These are phyloP conservation scores for Euzetes globulus DNA, from an alignment of 2,888 invertebrate genomes.

Conservation along the genomic window DNA sequence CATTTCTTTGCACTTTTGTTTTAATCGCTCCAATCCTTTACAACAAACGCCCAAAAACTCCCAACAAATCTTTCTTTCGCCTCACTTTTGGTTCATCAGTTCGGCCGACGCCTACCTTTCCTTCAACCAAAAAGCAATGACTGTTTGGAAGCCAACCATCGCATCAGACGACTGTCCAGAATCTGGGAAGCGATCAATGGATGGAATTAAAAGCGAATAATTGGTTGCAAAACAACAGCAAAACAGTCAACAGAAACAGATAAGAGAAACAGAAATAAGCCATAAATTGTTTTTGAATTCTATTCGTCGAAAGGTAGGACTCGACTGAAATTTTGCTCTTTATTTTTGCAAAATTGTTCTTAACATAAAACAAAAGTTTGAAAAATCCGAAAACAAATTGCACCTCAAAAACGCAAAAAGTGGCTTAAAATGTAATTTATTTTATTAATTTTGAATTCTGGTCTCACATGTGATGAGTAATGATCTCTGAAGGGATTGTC, in stretches of 20 bases:
- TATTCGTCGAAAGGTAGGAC: constrained; percentile 8
- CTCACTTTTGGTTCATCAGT: not conserved
- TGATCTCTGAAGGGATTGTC: constrained; percentile 19
- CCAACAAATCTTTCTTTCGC: not conserved
- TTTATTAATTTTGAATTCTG: constrained; percentile 4
- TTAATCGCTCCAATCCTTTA: not conserved
- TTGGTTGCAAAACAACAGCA: not conserved
- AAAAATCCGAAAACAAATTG: not conserved
- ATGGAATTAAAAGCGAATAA: not conserved
- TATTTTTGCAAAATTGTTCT: not conserved
- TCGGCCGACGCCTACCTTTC: constrained; percentile 20
- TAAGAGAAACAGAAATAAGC: not conserved
- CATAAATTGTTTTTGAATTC: not conserved
- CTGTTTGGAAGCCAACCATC: not conserved
- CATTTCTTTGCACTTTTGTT: not conserved
- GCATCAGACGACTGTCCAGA: too few relatives aligned
- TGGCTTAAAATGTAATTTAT: constrained; percentile 29
- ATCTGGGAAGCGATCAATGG: not conserved
- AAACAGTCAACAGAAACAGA: constrained; percentile 6
- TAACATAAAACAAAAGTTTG: not conserved
- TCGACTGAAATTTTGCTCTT: constrained; percentile 3
- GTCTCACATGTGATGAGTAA: constrained; percentile 14
- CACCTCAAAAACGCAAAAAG: constrained; percentile 6
- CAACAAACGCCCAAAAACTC: not conserved
- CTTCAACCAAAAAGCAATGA: not conserved